These are phyloP conservation scores for Scaptomyza flava DNA, from an alignment of 2,888 invertebrate genomes.

Conservation along the genomic window DNA sequence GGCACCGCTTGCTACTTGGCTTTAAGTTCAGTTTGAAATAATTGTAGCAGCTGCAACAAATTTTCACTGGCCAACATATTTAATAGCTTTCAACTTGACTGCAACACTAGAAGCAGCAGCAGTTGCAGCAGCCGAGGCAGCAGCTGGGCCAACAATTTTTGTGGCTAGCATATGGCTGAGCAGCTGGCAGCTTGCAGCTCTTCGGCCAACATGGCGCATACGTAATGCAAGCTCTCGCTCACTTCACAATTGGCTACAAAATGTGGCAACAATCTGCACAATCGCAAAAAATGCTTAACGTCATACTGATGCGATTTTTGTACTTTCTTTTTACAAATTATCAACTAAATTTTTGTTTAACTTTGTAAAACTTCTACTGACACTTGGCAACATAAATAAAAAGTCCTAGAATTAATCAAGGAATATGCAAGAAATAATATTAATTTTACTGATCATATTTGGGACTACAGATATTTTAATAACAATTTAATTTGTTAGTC, in stretches of 20 bases:
- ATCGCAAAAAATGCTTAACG: background rate
- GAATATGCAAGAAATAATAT: no score
- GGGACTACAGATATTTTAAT: no score
- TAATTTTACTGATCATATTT: no score
- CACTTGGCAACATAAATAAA: no score
- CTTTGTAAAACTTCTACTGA: no score
- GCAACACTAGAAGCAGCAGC: slow-evolving; percentile 35
- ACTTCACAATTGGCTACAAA: slow-evolving; percentile 33
- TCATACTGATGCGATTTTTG: no score
- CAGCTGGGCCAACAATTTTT: slow-evolving; percentile 53
- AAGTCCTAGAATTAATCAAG: no score
- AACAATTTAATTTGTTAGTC: background rate
- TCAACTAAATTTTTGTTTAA: no score
- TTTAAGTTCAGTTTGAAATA: slow-evolving; percentile 71
- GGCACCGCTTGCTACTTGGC: slow-evolving; percentile 28
- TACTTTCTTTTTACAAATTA: no score
- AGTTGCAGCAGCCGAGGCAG: background rate
- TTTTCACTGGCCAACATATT: slow-evolving; percentile 53
- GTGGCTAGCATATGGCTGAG: slow-evolving; percentile 50
- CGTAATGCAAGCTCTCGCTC: slow-evolving; percentile 23
- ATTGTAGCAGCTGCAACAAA: slow-evolving; percentile 62
- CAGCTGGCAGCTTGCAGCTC: slow-evolving; percentile 26
- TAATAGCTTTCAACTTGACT: slow-evolving; percentile 67
- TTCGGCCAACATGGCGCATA: slow-evolving; percentile 31
- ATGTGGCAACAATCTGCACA: slow-evolving; percentile 16